These are phyloP conservation scores for Metridium senile DNA, from an alignment of 92 coral and sea anemone species.

Conservation along the genomic window DNA sequence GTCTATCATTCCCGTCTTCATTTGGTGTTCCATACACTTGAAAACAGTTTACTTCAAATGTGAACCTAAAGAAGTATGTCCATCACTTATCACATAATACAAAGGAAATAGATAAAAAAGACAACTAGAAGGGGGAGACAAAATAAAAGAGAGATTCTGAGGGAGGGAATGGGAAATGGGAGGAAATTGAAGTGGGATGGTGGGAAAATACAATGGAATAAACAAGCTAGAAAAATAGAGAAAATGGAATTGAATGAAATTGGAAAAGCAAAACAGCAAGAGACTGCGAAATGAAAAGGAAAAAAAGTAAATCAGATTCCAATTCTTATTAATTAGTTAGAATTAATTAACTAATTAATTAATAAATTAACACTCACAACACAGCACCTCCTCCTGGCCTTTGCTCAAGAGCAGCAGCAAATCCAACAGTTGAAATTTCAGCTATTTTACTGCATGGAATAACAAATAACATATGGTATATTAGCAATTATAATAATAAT, in stretches of 20 bases:
- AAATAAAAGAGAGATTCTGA: too few relatives aligned
- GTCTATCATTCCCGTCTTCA: slow-evolving; percentile 14
- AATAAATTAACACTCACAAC: slow-evolving; percentile 20
- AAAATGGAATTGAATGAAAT: neutral
- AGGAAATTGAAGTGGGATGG: neutral
- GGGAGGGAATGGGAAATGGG: neutral
- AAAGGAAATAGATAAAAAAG: too few relatives aligned
- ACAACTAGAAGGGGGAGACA: too few relatives aligned
- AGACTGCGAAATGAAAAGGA: neutral
- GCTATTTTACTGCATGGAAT: slow-evolving; percentile 54
- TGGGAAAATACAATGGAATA: neutral
- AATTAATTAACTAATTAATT: neutral
- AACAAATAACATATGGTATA: neutral
- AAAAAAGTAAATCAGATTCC: too few relatives aligned
- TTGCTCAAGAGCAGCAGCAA: slow-evolving; percentile 65
- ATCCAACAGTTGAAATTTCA: slow-evolving; percentile 56
- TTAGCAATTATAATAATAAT: too few relatives aligned
- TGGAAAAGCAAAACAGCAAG: neutral
- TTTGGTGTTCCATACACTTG: slow-evolving; percentile 59
- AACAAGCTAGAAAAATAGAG: neutral
- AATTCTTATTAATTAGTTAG: neutral
- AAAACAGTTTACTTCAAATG: slow-evolving; percentile 53
- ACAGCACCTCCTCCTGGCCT: slow-evolving; percentile 63
- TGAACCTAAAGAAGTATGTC: slow-evolving; percentile 29
- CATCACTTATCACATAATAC: too few relatives aligned